phyloP scores from a whole-genome alignment of 2,113 vertebrate genomes.

The Ivindomyrus marchei region DNA sequence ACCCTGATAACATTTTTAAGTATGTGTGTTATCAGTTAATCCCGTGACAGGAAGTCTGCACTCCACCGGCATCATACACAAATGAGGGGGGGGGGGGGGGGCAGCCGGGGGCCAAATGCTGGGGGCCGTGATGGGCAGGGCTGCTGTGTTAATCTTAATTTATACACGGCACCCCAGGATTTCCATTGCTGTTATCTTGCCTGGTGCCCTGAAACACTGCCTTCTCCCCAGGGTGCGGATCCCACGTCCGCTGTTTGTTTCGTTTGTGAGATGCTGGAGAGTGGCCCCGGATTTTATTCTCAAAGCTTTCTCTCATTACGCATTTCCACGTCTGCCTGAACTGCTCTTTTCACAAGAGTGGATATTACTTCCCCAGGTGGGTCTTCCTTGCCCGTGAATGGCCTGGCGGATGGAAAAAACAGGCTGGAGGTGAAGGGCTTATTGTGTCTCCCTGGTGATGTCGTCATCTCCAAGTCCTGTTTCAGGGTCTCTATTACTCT shows the following conservation, averaged over 20 bases:
- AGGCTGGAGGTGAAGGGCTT: background rate
- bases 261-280: slow-evolving; percentile 27
- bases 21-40: slow-evolving; percentile 59
- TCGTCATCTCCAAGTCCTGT: background rate
- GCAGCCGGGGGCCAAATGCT: background rate
- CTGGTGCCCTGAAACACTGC: background rate
- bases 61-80: slow-evolving; percentile 18
- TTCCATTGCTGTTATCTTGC: background rate
- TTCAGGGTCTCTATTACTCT: slow-evolving; percentile 11
- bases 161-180: background rate
- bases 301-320: slow-evolving; percentile 53
- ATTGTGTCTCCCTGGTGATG: background rate
- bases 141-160: background rate
- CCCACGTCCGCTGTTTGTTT: background rate
- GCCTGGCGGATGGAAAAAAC: background rate
- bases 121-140: background rate
- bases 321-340: slow-evolving; percentile 42
- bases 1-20: slow-evolving; percentile 47
- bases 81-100: background rate
- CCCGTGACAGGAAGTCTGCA: slow-evolving; percentile 28
- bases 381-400: background rate
- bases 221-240: background rate
- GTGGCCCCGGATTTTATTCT: slow-evolving; percentile 38
- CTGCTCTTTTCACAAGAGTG: slow-evolving; percentile 3
- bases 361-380: background rate